These are phyloP conservation scores for Nicator chloris DNA, from an alignment of 2,113 vertebrate genomes.

Conservation along the genomic window DNA sequence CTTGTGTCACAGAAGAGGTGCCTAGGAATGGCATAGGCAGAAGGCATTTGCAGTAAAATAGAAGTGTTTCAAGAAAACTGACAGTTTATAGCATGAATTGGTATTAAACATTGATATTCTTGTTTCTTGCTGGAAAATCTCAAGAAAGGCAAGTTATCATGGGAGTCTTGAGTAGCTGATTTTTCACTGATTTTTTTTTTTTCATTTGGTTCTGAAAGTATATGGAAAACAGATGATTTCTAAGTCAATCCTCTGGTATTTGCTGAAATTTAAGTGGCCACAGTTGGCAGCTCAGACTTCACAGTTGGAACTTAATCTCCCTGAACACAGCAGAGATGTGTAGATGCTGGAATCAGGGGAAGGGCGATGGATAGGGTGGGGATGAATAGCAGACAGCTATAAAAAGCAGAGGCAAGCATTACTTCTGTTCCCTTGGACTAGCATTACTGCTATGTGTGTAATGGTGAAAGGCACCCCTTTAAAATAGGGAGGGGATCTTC, in stretches of 20 bases:
- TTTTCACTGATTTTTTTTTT: not conserved
- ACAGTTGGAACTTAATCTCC: not conserved
- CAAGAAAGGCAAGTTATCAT: not conserved
- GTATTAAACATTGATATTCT: not conserved
- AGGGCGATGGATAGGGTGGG: not conserved
- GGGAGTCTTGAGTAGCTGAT: not conserved
- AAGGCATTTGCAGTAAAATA: not conserved
- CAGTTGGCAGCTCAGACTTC: not conserved
- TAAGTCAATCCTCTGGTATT: not conserved
- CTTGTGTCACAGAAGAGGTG: not conserved
- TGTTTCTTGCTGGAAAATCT: not conserved
- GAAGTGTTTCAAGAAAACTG: not conserved
- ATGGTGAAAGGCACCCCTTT: not conserved
- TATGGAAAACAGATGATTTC: not conserved
- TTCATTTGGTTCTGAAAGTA: not conserved
- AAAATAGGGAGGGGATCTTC: not conserved
- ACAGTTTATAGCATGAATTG: not conserved
- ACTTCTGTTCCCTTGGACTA: not conserved
- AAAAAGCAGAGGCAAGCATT: conserved; percentile 19
- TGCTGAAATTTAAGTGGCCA: not conserved
- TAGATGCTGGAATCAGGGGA: not conserved
- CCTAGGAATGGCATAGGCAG: not conserved
- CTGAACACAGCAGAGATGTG: not conserved
- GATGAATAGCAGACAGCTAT: not conserved
- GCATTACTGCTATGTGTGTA: not conserved